These are phyloP conservation scores for Steinernema scapterisci DNA, from an alignment of 2,888 invertebrate genomes.

Conservation along the genomic window DNA sequence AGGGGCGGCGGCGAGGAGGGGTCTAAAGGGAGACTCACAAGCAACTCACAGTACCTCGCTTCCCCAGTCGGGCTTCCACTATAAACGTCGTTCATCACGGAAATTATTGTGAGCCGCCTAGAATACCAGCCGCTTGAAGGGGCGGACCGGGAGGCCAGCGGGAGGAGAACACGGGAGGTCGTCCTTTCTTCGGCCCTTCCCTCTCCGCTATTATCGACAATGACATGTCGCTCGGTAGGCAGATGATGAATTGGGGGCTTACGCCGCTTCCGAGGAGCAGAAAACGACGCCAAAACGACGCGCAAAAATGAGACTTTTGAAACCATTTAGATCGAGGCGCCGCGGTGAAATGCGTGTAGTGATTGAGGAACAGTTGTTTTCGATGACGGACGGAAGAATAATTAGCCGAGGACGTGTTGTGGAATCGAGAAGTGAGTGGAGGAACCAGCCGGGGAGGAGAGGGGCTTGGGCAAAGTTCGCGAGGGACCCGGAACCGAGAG, in stretches of 20 bases:
- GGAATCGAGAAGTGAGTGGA: background rate
- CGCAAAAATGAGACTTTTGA: constrained; percentile 25
- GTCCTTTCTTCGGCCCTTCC: constrained; percentile 7
- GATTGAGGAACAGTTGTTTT: constrained; percentile 29
- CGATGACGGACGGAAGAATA: background rate
- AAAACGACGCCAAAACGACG: constrained; percentile 28
- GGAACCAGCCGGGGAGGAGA: background rate
- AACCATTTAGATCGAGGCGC: constrained; percentile 18
- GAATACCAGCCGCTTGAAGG: background rate
- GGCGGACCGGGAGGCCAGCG: background rate
- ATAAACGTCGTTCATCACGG: constrained; percentile 22
- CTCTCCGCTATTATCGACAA: constrained; percentile 25
- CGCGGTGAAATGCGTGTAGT: constrained; percentile 11
- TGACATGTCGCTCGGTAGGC: constrained; percentile 29
- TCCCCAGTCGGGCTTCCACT: too few relatives aligned
- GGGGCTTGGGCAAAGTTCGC: too few relatives aligned
- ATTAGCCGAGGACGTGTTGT: background rate
- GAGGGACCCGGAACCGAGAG: too few relatives aligned
- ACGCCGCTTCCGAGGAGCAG: background rate
- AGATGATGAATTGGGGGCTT: constrained; percentile 31
- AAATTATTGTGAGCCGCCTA: constrained; percentile 12
- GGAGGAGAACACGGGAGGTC: background rate
- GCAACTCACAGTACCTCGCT: background rate
- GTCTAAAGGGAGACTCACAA: background rate
- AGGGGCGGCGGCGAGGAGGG: background rate